Percentiles rank a stretch among this genome's conserved stretches.
Conservation (phyloP, 2,113 vertebrate species). For the Centropus unirufus region DNA sequence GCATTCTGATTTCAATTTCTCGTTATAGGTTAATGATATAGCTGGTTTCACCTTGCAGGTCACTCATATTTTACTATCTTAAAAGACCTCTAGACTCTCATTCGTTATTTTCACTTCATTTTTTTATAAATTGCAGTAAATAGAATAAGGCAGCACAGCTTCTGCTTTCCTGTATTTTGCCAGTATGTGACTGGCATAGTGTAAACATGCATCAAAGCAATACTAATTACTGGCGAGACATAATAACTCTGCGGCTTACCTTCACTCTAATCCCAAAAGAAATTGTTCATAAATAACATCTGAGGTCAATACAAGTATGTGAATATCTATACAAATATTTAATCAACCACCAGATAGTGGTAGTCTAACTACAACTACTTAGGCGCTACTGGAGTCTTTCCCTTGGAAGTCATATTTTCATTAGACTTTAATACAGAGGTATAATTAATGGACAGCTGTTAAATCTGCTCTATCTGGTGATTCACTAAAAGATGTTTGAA, state of each 20-base stretch:
- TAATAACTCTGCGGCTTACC: background rate
- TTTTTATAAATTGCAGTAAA: background rate
- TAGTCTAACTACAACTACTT: background rate
- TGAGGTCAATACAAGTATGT: conserved; percentile 13
- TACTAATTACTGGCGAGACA: background rate
- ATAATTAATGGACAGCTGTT: conserved; percentile 38
- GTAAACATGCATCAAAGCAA: background rate
- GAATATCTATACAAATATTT: conserved; percentile 40
- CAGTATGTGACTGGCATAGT: background rate
- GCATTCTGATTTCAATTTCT: background rate
- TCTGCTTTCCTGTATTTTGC: background rate
- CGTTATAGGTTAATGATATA: background rate
- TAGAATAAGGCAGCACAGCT: background rate
- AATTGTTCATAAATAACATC: conserved; percentile 11
- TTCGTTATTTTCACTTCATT: background rate
- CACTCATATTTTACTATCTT: background rate
- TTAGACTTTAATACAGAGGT: conserved; percentile 11
- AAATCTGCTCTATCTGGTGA: conserved; percentile 38
- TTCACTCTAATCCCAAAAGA: conserved; percentile 3
- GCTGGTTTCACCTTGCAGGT: background rate
- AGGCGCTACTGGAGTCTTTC: background rate
- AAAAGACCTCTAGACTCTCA: background rate
- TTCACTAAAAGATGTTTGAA: background rate
- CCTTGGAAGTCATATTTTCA: background rate
- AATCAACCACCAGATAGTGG: background rate